Evolutionary conservation across 2,888 invertebrate genomes (phyloP).

Genomic region (Anoncus sp.): DNA sequence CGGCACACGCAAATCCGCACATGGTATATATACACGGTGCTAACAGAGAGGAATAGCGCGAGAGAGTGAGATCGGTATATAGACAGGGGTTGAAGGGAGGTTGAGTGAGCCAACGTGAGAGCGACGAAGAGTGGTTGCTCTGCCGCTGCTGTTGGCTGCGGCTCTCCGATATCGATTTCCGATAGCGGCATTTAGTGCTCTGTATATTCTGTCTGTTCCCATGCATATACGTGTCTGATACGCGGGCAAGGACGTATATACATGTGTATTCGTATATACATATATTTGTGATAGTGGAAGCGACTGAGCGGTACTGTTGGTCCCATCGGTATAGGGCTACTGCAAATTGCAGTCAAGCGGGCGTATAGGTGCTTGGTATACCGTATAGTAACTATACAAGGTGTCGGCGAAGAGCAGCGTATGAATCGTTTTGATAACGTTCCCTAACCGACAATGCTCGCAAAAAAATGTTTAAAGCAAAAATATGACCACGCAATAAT

Average conservation of each 20-base stretch:
- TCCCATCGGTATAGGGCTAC: slow-evolving; percentile 55
- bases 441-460: neutral
- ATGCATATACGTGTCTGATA: slow-evolving; percentile 76
- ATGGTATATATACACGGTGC: slow-evolving; percentile 17
- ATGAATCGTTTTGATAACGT: slow-evolving; percentile 44
- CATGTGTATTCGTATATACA: slow-evolving; percentile 47
- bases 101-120: slow-evolving; percentile 60
- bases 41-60: slow-evolving; percentile 43
- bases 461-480: slow-evolving; percentile 13
- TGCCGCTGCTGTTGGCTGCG: slow-evolving; percentile 73
- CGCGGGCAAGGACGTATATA: slow-evolving; percentile 70
- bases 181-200: slow-evolving; percentile 81
- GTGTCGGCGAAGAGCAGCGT: slow-evolving; percentile 62
- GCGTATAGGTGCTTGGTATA: slow-evolving; percentile 58
- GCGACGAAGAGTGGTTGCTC: slow-evolving; percentile 73
- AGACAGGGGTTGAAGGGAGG: slow-evolving; percentile 61
- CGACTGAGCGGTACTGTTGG: slow-evolving; percentile 59
- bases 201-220: slow-evolving; percentile 79
- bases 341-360: slow-evolving; percentile 74
- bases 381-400: slow-evolving; percentile 60
- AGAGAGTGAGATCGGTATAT: slow-evolving; percentile 51
- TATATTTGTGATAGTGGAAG: slow-evolving; percentile 58
- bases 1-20: slow-evolving; percentile 56
- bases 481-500: neutral
- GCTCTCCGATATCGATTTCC: slow-evolving; percentile 82